Evolutionary conservation across 1,140 invertebrate genomes (phyloP), one percentile per base, ranked within the genome.

Genomic region (Pogonus chalceus): DNA sequence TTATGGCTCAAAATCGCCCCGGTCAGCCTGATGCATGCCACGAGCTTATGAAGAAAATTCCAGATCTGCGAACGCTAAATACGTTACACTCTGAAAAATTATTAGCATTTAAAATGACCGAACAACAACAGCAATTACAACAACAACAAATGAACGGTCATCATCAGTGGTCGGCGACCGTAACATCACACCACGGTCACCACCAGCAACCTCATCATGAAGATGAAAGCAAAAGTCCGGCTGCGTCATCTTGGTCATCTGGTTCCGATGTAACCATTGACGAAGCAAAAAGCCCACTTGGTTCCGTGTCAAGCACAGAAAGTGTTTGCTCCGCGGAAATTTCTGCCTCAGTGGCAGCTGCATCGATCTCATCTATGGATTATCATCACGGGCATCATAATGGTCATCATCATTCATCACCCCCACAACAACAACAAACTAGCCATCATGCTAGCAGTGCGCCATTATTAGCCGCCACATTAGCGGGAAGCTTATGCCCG

Each of bases 1-100:
- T 94, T 16, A 79, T 96, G 35, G 78, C 75, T n/a, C 87, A 90
- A 64, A 92, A 90, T 66, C 90, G 94, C 70, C 86, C 82, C 21
- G 81, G 80, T 61, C 82, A 85, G 63, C 81, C 83, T 0, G 83
- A 85, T 50, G 84, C 96, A 52, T 79, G 92, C 51, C 78, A 83
- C 48, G 91, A 96, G 67, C 69, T 97, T 57, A 82, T 96, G 72
- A 92, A 92, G 69, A 96, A 95, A 63, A 88, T 96, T 53, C 92
- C 93, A 1, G 95, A 98, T 73, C 77, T 98, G 58, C 79, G 93
- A 56, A 97, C 94, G 0, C 73, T 97, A 35, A 97, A 96, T 73
- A 96, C 93, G 1, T 78, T 98, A 10, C 95, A 97, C 68, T 95
- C 92, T 0, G 95, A 97, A 67, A 97, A 97, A 68, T 75, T 96